Evolutionary conservation across 1,140 invertebrate genomes (phyloP).

Genomic region (Trichomalopsis sarcophagae): DNA sequence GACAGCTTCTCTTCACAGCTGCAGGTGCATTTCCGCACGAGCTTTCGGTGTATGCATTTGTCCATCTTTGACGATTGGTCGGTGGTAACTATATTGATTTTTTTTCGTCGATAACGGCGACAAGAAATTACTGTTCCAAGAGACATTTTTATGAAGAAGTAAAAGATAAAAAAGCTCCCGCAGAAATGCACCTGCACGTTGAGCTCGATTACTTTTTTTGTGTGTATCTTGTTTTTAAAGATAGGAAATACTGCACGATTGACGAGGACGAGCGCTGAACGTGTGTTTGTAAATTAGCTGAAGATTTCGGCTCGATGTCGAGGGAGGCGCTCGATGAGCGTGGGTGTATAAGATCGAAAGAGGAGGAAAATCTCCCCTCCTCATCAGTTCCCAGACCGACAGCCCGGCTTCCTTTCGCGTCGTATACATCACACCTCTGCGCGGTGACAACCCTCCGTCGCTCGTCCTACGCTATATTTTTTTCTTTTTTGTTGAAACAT

Average conservation of each 20-base stretch:
- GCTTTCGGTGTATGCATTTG: neutral
- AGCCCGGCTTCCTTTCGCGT: neutral
- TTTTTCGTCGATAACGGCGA: neutral
- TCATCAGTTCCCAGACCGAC: neutral
- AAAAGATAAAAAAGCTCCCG: constrained; percentile 31
- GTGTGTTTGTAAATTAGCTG: neutral
- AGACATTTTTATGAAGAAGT: neutral
- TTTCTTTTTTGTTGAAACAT: constrained; percentile 19
- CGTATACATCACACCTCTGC: neutral
- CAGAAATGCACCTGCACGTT: constrained; percentile 61
- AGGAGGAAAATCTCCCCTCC: neutral
- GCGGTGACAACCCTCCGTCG: constrained; percentile 1
- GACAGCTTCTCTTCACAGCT: neutral
- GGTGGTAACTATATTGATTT: neutral
- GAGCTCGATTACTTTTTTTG: constrained; percentile 55
- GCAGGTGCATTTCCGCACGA: constrained; percentile 36
- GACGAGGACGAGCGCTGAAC: constrained; percentile 60
- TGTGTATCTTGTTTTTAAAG: constrained; percentile 49
- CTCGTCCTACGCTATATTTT: neutral
- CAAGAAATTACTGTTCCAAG: neutral
- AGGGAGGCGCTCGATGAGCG: neutral
- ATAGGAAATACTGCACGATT: constrained; percentile 66
- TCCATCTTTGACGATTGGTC: neutral
- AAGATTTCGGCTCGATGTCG: neutral
- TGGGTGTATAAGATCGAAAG: neutral